Evolutionary conservation across 2,113 vertebrate genomes (phyloP), one percentile per base, ranked within the genome.

Genomic region (Sylvietta virens): DNA sequence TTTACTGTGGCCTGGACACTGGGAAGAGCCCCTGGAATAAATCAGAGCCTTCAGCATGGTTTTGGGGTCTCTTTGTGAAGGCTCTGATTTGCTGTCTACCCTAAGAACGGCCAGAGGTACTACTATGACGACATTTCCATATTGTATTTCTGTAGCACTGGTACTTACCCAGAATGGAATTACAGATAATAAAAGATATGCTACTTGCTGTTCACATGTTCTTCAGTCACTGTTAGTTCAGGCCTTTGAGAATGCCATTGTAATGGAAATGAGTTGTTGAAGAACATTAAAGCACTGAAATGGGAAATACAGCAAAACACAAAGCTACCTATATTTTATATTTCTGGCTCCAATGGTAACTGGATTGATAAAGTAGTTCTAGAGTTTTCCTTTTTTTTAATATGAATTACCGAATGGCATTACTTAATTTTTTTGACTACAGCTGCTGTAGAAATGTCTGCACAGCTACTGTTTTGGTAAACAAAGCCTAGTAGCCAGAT

Each of bases 401-500:
- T 51, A 40, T 85, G 47, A 92, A 24, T 94, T 96, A 88, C 61
- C 77, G 97, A 97, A 90, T 97, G 88, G 40, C 86, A 80, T 86
- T 71, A 80, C 77, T 95, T 96, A 61, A 58, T 57, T 60, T 69
- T 96, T 95, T 81, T 51, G 0, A 96, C 74, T 97, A 79, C 94
- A 97, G 66, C 92, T 97, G 90, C 79, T 97, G 48, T 81, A 92
- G 90, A 97, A 97, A 91, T 96, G 80, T 97, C 86, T 95, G 93
- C 78, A 74, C 66, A 97, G 95, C 95, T 94, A 96, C 96, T 98
- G 96, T 98, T 98, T 96, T 95, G 77, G 89, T 98, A 97, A 98
- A 97, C 78, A 97, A 93, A 96, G 76, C 89, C 86, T 96, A 92
- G 96, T 94, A 96, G 92, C 94, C 96, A 98, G 96, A 97, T 98